Base-by-base conservation (phyloP, 1,140 invertebrate species). In the Drosophila santomea region DNA sequence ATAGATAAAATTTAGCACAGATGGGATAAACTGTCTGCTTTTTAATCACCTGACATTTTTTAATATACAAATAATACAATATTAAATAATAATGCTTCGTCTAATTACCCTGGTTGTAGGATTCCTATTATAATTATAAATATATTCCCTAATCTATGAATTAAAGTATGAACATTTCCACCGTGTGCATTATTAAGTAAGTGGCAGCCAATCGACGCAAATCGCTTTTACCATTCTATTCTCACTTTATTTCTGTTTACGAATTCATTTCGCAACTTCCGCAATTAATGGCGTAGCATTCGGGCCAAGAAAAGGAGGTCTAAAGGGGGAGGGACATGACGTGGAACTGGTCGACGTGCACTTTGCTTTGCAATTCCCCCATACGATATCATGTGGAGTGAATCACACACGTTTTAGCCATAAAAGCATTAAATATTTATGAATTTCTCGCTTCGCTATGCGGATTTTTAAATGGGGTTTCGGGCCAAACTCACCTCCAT, bases 401-500 rank as follows among this genome's bases (percentile, higher is more conserved):
- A 86, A 51, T 82, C 78, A 86, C 55, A 52, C 63, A 71, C 80
- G 75, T 69, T 77, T 60, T 35, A 58, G 79, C 73, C 66, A 66
- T 38, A 47, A 72, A 78, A 74, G 57, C 69, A 79, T 75, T 71
- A 14, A 51, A 59, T 63, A 66, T 67, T 72, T 57, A 74, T 61
- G 39, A 58, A 62, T 1, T 45, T 51, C 60, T 45, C 28, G 55
- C 14, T 10, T 35, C 50, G 48, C 35, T 43, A 44, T 51, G 50
- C 35, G 36, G 57, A 51, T 81, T 47, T 11, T 12, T 63, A 44
- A 25, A 56, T 35, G 23, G 6, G 32, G 4, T 17, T 57, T 45
- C n/a, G 15, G 4, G 10, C 2, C 8, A 32, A 20, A 78, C 94
- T 94, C 92, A 97, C 96, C 95, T 98, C 98, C 98, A 99, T 99